Evolutionary conservation across 2,888 invertebrate genomes (phyloP), one percentile per base, ranked within the genome.

Genomic region (Caenorhabditis sp.): DNA sequence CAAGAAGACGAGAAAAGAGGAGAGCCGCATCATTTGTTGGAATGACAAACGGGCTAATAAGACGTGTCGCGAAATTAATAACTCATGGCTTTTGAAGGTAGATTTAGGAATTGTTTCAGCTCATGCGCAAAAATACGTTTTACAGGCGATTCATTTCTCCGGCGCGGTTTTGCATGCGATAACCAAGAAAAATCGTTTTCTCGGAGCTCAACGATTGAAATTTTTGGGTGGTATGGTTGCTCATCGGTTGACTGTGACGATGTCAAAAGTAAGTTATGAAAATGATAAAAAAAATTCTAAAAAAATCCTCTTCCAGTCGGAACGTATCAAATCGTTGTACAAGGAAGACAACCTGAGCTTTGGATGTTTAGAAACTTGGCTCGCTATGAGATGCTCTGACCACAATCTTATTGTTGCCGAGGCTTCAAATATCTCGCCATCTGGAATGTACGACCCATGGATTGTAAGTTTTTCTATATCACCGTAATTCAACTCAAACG

Each of bases 381-480:
- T 97, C 59, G 88, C 96, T 63, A 93, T 94, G 90, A 93, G 93
- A 62, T 77, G 85, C n/a, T 75, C 82, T 17, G 70, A 69, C 19
- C 76, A 75, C 8, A 61, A 67, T 1, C 14, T 50, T 12, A 53
- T 94, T 88, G 92, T 94, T 67, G 93, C 93, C 0, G 97, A 99
- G 87, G 92, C 93, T n/a, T 94, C 94, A 0, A 94, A 93, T 81
- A 94, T 94, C 0, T 93, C 95, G 43, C 93, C 94, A 1, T 95
- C 96, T 0, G 97, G 95, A 1, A 91, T 97, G 83, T 97, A 91
- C 88, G 97, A 97, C 89, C 95, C 96, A 0, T 97, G 94, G 88
- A 92, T 92, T 84, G 90, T 90, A 63, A 82, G 79, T 74, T 37
- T 24, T 26, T 43, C n/a, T 17, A 5, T 17, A 21, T 23, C 37